A percentile compares a stretch with the other conserved stretches of the same genome.
These are phyloP conservation scores for Myotis vivesi DNA, from an alignment of 2,797 vertebrate species.

Conservation along the genomic window DNA sequence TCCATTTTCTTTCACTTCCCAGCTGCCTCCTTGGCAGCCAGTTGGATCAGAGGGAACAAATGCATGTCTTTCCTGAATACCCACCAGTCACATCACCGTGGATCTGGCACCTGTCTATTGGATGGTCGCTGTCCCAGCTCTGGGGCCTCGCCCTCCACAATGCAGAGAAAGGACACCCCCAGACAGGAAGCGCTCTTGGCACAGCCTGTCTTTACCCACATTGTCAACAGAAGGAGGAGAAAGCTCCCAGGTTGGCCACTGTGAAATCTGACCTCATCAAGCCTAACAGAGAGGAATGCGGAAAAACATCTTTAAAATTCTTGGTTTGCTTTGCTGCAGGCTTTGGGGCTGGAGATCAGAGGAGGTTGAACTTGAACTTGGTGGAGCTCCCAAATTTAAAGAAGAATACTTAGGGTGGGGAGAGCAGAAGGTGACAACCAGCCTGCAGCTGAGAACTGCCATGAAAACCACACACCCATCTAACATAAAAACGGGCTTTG, in stretches of 20 bases:
- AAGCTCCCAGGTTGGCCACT: neutral
- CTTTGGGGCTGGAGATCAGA: neutral
- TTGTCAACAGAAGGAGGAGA: neutral
- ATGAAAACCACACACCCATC: accelerated
- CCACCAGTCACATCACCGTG: neutral
- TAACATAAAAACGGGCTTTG: neutral
- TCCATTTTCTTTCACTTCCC: neutral
- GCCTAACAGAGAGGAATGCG: neutral
- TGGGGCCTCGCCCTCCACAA: neutral
- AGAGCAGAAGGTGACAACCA: neutral
- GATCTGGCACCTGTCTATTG: too few relatives aligned
- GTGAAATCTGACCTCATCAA: slow-evolving; percentile 20
- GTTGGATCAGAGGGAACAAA: slow-evolving; percentile 31
- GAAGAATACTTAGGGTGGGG: neutral
- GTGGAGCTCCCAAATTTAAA: neutral
- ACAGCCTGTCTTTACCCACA: neutral
- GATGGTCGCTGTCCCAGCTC: neutral
- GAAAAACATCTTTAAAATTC: neutral
- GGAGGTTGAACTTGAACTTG: neutral
- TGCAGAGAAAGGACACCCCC: neutral
- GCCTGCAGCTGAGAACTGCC: neutral
- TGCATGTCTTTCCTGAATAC: slow-evolving; percentile 35
- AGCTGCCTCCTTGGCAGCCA: neutral
- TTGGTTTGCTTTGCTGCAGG: neutral
- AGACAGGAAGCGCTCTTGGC: neutral